Base-by-base conservation (phyloP, 2,113 vertebrate species). In the Sapajus apella region DNA sequence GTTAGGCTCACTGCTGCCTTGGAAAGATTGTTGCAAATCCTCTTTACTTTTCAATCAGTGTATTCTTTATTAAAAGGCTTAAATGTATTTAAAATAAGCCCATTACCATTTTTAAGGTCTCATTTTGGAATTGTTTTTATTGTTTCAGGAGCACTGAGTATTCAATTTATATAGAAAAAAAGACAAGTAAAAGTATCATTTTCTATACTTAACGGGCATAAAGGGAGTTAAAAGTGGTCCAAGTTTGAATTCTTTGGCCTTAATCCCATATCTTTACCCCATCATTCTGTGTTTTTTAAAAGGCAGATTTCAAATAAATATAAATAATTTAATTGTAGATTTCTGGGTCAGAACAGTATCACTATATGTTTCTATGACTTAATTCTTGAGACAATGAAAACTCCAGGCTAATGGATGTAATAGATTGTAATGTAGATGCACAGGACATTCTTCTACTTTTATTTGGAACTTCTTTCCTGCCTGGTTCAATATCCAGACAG, bases 111-210 rank as follows among this genome's bases (percentile, higher is more conserved):
- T 94, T 76, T 79, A 84, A 97, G 37, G 40, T 86, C 56, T 94
- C 82, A 30, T 94, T 88, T 90, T 85, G 52, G 70, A 92, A 61
- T 40, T 58, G 40, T 55, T 96, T 96, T 89, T 92, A 72, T 64
- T 94, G 55, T 89, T 91, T 91, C 5, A 5, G 64, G 30, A 79
- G 58, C n/a, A 75, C 2, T 23, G 52, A 87, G 10, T 58, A 86
- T 94, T 93, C 18, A 37, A 8, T 75, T 43, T 93, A 73, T 43
- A 25, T 25, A 85, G 75, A 72, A 84, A 52, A 32, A 64, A 30
- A 70, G 12, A 52, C 1, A 40, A 81, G 35, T 50, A 81, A 66
- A 95, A 25, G 30, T 55, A 56, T 35, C 3, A 50, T 87, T 88
- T 92, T 83, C 37, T 86, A 1, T 89, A 88, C 20, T 93, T 35